These are phyloP conservation scores for Criorhina ranunculi DNA, from an alignment of 2,888 invertebrate genomes.

Conservation along the genomic window DNA sequence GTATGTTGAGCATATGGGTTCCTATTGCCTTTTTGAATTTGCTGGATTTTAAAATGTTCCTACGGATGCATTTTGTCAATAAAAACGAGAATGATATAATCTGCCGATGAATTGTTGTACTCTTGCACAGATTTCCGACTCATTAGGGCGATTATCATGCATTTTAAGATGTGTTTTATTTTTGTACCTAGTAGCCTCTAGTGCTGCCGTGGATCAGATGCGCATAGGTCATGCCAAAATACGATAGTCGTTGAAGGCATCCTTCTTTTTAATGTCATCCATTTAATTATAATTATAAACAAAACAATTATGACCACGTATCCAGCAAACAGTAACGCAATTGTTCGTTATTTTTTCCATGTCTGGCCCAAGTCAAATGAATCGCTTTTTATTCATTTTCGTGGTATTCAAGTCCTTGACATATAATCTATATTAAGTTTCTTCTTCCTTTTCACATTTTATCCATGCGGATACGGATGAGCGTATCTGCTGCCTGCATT, in stretches of 20 bases:
- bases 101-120: no score
- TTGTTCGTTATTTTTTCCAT: neutral
- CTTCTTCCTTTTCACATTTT: neutral
- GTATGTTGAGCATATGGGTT: conserved; percentile 33
- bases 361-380: neutral
- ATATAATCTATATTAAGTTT: neutral
- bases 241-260: no score
- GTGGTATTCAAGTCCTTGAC: neutral
- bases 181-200: no score
- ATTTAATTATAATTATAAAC: no score
- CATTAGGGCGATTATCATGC: no score
- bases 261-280: no score
- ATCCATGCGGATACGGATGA: neutral
- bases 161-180: no score
- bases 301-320: neutral
- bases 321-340: neutral
- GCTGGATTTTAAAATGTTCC: neutral
- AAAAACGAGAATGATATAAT: no score
- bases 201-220: no score
- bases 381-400: neutral
- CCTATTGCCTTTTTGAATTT: neutral
- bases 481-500: conserved; percentile 1
- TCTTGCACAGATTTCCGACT: no score
- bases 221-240: no score
- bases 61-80: no score